Conservation (phyloP, 2,797 vertebrate genomes). For the Alectoris magna region DNA sequence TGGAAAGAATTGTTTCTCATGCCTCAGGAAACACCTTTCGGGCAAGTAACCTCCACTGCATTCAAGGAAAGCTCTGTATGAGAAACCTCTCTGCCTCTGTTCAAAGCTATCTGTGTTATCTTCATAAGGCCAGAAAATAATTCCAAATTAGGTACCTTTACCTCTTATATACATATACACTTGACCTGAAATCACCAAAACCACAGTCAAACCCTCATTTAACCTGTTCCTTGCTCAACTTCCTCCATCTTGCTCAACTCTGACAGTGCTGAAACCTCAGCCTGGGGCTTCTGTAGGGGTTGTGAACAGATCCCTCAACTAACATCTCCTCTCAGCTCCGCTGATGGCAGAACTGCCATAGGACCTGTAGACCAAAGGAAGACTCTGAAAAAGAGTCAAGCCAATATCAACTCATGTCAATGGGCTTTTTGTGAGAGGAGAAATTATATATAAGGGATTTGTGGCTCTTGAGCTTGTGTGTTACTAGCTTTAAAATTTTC, state of each 20-base stretch:
- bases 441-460: not conserved
- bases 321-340: not conserved
- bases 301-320: not conserved
- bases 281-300: not conserved
- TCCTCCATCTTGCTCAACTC: not conserved
- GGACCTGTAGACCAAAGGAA: not conserved
- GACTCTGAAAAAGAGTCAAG: not conserved
- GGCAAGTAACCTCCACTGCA: not conserved
- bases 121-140: not conserved
- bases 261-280: not conserved
- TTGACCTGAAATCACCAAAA: accelerated
- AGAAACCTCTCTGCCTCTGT: not conserved
- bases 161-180: not conserved
- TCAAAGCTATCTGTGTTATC: not conserved
- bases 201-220: not conserved
- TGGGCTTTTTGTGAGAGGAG: accelerated
- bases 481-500: not conserved
- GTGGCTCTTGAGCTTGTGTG: not conserved
- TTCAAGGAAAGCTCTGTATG: not conserved
- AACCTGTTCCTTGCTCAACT: not conserved
- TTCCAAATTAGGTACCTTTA: not conserved
- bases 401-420: not conserved
- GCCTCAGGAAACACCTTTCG: not conserved
- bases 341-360: not conserved
- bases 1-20: not conserved